phyloP scores from a whole-genome alignment of 2,888 invertebrate species.

The Isoperla grammatica region DNA sequence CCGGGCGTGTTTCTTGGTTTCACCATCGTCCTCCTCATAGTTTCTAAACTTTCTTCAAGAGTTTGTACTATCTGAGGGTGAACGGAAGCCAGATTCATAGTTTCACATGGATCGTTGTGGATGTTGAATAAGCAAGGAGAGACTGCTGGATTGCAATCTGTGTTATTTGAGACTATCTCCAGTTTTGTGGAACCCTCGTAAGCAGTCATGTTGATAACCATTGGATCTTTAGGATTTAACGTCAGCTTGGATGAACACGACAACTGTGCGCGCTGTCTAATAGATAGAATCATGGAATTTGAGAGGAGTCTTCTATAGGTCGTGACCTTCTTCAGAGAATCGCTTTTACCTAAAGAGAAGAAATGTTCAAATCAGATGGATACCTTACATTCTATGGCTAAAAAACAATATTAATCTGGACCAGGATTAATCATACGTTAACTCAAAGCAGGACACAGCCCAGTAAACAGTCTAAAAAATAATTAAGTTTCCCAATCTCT shows the following conservation, averaged over 20 bases:
- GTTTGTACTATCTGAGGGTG: conserved; percentile 42
- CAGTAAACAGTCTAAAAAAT: too few species aligned
- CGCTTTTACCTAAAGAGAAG: not conserved
- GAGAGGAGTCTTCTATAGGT: conserved; percentile 18
- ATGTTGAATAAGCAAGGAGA: conserved; percentile 44
- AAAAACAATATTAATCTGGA: too few species aligned
- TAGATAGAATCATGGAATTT: conserved; percentile 9
- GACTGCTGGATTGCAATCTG: conserved; percentile 38
- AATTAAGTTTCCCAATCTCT: too few species aligned
- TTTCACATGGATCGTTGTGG: conserved; percentile 43
- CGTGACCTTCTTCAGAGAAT: not conserved
- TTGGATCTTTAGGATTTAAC: not conserved
- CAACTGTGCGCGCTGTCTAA: conserved; percentile 22
- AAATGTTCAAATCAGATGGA: too few species aligned
- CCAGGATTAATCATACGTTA: too few species aligned
- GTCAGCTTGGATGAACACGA: conserved; percentile 7
- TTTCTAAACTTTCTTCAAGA: conserved; percentile 44
- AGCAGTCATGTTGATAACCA: conserved; percentile 8
- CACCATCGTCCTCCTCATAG: conserved; percentile 43
- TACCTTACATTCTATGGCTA: too few species aligned
- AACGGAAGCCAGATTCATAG: conserved; percentile 44
- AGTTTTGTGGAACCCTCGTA: too few species aligned
- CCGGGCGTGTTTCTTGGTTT: conserved; percentile 45
- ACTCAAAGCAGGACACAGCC: too few species aligned
- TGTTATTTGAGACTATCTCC: conserved; percentile 7